Conservation (phyloP, 2,113 vertebrate genomes). For the Asarcornis scutulata region DNA sequence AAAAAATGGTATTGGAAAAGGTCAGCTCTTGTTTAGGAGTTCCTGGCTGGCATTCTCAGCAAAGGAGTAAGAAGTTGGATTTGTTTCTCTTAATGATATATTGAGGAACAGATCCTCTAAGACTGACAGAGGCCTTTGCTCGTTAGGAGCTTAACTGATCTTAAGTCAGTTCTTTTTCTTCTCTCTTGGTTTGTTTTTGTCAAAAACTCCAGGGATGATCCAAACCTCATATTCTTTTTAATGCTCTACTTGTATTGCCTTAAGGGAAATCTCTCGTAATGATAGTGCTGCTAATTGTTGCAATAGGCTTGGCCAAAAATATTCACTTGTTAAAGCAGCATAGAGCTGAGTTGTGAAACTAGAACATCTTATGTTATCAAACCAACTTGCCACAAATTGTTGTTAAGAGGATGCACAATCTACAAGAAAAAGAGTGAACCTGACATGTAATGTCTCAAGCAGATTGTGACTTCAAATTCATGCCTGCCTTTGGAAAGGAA, state of each 20-base stretch:
- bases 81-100: neutral
- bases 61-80: neutral
- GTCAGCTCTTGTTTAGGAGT: neutral
- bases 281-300: neutral
- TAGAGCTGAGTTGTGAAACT: neutral
- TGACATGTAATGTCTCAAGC: neutral
- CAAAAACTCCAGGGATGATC: neutral
- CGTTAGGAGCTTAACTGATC: neutral
- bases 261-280: neutral
- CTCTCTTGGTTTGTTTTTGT: neutral
- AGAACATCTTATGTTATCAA: neutral
- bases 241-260: neutral
- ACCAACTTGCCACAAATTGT: neutral
- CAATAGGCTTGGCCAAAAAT: neutral
- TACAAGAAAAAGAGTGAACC: neutral
- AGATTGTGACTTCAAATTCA: neutral
- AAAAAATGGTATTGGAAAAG: neutral
- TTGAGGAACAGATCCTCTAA: neutral
- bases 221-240: neutral
- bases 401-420: neutral
- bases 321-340: neutral
- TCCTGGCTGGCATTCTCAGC: neutral
- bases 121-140: conserved; percentile 7
- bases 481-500: neutral
- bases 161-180: neutral